These are phyloP conservation scores for Channa maculata DNA, from an alignment of 2,113 vertebrate species.

Conservation along the genomic window DNA sequence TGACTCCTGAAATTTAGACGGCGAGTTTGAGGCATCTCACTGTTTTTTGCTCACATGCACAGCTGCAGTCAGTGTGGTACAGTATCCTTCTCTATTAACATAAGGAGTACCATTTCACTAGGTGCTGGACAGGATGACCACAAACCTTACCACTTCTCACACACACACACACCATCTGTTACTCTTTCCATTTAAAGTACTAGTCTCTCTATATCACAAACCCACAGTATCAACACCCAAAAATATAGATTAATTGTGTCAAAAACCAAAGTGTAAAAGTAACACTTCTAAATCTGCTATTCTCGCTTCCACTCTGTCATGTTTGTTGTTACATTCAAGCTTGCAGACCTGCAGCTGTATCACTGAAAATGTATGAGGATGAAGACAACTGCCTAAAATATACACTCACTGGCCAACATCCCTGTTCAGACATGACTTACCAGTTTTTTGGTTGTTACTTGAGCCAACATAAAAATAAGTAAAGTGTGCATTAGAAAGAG, in stretches of 20 bases:
- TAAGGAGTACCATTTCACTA: conserved; percentile 39
- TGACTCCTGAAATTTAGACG: too few species aligned
- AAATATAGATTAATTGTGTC: conserved; percentile 12
- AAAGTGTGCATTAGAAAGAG: conserved; percentile 3
- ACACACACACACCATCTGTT: conserved; percentile 62
- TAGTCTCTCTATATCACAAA: conserved; percentile 27
- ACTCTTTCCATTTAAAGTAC: conserved; percentile 30
- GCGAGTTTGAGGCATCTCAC: background rate
- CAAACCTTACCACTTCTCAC: conserved; percentile 42
- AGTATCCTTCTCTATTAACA: background rate
- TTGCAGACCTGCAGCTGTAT: background rate
- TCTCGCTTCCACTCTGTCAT: background rate
- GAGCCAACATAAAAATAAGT: background rate
- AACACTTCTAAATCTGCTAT: background rate
- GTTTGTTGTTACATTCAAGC: conserved; percentile 1
- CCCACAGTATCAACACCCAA: conserved; percentile 10
- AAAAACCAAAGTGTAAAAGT: background rate
- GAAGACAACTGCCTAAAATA: background rate
- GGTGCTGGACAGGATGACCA: conserved; percentile 54
- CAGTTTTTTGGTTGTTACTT: background rate
- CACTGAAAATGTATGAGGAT: background rate
- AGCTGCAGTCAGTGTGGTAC: background rate
- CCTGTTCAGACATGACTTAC: background rate
- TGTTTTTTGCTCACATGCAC: background rate
- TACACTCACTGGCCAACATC: background rate